A percentile compares a stretch with the other conserved stretches of the same genome.
These are phyloP conservation scores for Haliclystus octoradiatus DNA, from an alignment of 30 jellyfish, hydroid and myxozoan species.

Conservation along the genomic window DNA sequence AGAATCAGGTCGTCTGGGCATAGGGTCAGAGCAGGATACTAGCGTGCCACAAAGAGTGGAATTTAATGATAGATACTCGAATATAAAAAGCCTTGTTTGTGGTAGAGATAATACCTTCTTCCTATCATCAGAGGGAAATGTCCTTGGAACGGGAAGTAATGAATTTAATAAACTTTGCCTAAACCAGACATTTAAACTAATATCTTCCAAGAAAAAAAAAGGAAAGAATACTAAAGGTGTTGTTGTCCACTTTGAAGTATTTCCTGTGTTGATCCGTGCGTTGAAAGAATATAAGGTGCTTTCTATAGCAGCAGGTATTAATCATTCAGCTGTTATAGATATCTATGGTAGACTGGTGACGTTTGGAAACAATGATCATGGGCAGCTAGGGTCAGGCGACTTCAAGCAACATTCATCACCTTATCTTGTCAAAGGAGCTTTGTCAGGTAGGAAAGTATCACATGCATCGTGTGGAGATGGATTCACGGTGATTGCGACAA, in stretches of 20 bases:
- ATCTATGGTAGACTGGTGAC: slow-evolving; percentile 74
- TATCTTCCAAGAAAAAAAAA: slow-evolving; percentile 6
- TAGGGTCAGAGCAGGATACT: slow-evolving; percentile 58
- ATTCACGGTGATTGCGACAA: slow-evolving; percentile 72
- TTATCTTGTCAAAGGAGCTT: slow-evolving; percentile 56
- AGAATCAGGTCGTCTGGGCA: slow-evolving; percentile 74
- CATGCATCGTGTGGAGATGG: slow-evolving; percentile 86
- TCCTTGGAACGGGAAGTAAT: slow-evolving; percentile 80
- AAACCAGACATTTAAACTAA: slow-evolving; percentile 62
- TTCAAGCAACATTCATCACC: slow-evolving; percentile 60
- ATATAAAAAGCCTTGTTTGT: slow-evolving; percentile 30
- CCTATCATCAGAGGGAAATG: slow-evolving; percentile 35
- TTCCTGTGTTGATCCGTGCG: slow-evolving; percentile 72
- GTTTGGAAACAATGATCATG: slow-evolving; percentile 72
- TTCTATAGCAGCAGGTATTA: slow-evolving; percentile 67
- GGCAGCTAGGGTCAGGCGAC: slow-evolving; percentile 89
- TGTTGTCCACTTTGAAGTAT: slow-evolving; percentile 38
- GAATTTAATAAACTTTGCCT: slow-evolving; percentile 72
- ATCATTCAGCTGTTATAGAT: slow-evolving; percentile 80
- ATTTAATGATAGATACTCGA: slow-evolving; percentile 19
- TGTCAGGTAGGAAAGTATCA: slow-evolving; percentile 53
- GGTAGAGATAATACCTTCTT: slow-evolving; percentile 86
- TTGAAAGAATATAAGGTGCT: slow-evolving; percentile 45
- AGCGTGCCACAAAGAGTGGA: slow-evolving; percentile 32
- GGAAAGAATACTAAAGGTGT: slow-evolving; percentile 6